phyloP scores from a whole-genome alignment of 2,797 vertebrate species.

The Vultur gryphus region DNA sequence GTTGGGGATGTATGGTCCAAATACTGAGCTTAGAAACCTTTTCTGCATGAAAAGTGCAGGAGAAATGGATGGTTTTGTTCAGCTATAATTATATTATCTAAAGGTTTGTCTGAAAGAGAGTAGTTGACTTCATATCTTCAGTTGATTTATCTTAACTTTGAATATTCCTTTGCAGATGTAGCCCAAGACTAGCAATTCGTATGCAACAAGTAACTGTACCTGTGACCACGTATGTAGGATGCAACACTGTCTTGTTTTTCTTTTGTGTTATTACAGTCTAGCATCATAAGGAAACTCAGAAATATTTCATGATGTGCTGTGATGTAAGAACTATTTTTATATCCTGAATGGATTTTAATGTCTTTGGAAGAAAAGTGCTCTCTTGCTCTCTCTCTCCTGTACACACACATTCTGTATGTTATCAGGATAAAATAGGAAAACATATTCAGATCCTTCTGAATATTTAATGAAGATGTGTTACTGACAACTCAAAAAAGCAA shows the following conservation, averaged over 20 bases:
- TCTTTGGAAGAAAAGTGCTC: background rate
- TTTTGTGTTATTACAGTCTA: background rate
- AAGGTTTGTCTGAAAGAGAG: background rate
- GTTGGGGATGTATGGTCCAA: background rate
- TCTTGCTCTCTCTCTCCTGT: background rate
- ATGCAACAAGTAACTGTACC: background rate
- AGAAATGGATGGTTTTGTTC: background rate
- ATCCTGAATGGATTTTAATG: background rate
- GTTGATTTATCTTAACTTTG: background rate
- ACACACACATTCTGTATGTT: background rate
- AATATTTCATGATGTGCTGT: background rate
- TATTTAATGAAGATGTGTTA: background rate
- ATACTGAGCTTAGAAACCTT: background rate
- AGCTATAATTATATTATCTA: background rate
- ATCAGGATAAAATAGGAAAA: background rate
- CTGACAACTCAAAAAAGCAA: background rate
- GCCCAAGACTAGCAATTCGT: background rate
- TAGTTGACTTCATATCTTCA: background rate
- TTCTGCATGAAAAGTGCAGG: background rate
- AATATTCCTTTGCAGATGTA: background rate
- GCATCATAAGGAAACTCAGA: background rate
- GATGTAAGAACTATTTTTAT: background rate
- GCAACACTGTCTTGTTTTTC: background rate
- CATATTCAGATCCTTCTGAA: background rate
- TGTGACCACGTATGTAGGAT: background rate